Conservation (phyloP, 2,113 vertebrate species). For the Pomatorhinus ruficollis region DNA sequence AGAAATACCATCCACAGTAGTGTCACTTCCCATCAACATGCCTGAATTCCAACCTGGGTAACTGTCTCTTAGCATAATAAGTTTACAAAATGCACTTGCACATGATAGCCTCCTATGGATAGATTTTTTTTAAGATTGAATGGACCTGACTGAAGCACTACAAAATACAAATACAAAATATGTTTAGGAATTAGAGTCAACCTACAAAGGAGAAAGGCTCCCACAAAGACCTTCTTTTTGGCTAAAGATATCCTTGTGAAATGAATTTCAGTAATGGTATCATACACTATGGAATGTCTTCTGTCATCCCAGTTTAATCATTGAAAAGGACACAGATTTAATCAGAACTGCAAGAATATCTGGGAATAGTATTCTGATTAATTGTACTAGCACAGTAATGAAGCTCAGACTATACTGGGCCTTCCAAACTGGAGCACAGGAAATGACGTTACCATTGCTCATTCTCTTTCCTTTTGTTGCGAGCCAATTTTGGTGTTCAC, state of each 20-base stretch:
- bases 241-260: background rate
- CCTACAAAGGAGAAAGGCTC: background rate
- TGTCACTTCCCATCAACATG: conserved; percentile 52
- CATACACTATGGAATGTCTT: background rate
- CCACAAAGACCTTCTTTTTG: background rate
- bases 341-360: conserved; percentile 7
- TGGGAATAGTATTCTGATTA: conserved; percentile 4
- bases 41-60: conserved; percentile 38
- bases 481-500: background rate
- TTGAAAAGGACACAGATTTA: background rate
- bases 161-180: background rate
- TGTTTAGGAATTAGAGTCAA: background rate
- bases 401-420: background rate
- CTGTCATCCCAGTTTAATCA: background rate
- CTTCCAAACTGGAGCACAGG: background rate
- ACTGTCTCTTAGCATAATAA: conserved; percentile 48
- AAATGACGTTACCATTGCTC: background rate
- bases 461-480: background rate
- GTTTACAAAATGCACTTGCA: conserved; percentile 31
- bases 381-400: background rate
- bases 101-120: background rate
- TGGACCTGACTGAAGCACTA: background rate
- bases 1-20: conserved; percentile 30
- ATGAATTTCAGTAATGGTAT: background rate
- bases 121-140: background rate